Evolutionary conservation across 2,113 vertebrate genomes (phyloP).

Genomic region (Thinocorus orbignyianus): DNA sequence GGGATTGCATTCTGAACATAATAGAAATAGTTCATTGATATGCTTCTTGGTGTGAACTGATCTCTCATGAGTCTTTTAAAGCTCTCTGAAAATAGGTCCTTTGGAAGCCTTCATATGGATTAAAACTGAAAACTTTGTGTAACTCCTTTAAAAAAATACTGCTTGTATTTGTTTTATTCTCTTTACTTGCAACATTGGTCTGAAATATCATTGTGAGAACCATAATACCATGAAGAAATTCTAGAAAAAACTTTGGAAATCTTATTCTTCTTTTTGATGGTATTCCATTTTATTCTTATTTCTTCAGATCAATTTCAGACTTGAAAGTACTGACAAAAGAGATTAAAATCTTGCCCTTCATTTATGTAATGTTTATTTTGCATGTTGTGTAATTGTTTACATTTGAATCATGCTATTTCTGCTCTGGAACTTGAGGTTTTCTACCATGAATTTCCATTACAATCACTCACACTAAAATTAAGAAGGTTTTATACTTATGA

Average conservation of each 20-base stretch:
- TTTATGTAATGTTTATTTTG: not conserved
- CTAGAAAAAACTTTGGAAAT: not conserved
- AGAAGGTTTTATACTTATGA: not conserved
- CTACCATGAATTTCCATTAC: not conserved
- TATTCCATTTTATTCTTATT: not conserved
- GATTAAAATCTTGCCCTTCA: not conserved
- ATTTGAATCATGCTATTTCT: not conserved
- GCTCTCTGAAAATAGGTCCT: not conserved
- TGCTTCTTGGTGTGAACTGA: not conserved
- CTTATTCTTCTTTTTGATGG: not conserved
- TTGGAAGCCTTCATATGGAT: not conserved
- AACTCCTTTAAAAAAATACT: rapidly evolving
- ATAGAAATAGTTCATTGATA: not conserved
- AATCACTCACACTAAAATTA: not conserved
- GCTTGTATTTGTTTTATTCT: not conserved
- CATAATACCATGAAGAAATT: not conserved
- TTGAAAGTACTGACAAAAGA: not conserved
- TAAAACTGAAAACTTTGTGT: not conserved
- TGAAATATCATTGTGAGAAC: not conserved
- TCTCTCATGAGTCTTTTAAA: not conserved
- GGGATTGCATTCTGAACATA: not conserved
- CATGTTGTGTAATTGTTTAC: not conserved
- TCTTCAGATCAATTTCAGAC: not conserved
- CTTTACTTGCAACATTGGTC: not conserved
- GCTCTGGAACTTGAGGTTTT: not conserved